Base-by-base conservation (phyloP, 2,797 vertebrate species). In the Xerus rutilus region DNA sequence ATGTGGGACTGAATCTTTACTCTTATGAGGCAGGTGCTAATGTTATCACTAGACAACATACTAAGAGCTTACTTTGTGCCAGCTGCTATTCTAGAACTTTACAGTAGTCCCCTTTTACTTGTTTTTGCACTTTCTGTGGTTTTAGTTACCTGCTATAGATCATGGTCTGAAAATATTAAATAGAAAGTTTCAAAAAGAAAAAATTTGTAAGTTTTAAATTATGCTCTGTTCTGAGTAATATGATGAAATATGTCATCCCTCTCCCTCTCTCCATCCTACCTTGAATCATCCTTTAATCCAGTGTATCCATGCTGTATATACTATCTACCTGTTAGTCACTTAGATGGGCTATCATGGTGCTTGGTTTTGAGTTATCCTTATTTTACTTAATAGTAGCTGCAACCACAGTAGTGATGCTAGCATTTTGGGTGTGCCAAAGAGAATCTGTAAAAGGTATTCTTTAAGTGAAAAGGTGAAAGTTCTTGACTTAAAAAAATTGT, bases 1-100 rank as follows among this genome's bases (percentile, higher is more conserved):
- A 28, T 39, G 59, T 62, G 57, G 69, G 21, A 59, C 57, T 59
- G 32, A 89, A 47, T 79, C 65, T 13, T 5, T 23, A 21, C 57
- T 23, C 64, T n/a, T 67, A n/a, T n/a, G 65, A 67, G 30, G 30
- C 64, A 65, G 64, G 12, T 67, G 65, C 65, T 32, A 5, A 6
- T n/a, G 13, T 67, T 67, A 59, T 23, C 25, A 7, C 70, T 72
- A 59, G 59, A 69, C 65, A 54, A 78, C 47, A 76, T 30, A 65
- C 2, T 39, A 67, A 92, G 77, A 67, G 43, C 43, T 92, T 39
- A 64, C 49, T 91, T 91, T 89, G 70, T 59, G 35, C 49, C 57
- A 54, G 62, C 45, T 23, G n/a, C 57, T 81, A 17, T 81, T 76
- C 65, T n/a, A 86, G 62, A 86, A 95, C 82, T 96, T 88, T 35